Conservation (phyloP, 2,888 invertebrate species). For the Drosophila paramelanica region DNA sequence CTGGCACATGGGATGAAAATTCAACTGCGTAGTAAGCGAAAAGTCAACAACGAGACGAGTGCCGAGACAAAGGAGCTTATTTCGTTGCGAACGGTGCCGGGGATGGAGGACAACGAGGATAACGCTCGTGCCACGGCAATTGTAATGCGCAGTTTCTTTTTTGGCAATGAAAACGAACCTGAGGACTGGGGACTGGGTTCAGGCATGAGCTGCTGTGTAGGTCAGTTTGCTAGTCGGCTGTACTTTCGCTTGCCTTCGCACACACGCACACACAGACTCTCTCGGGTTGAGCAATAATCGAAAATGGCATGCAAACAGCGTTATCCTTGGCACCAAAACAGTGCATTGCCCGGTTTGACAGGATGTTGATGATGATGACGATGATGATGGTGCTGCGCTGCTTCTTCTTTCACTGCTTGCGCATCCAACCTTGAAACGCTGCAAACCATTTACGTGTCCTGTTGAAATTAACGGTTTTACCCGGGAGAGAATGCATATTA, state of each 20-base stretch:
- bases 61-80: conserved; percentile 36
- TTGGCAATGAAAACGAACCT: conserved; percentile 56
- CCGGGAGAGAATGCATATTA: background rate
- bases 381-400: conserved; percentile 6
- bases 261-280: conserved; percentile 1
- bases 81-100: too few species aligned
- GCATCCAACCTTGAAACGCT: conserved; percentile 34
- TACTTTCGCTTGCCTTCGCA: conserved; percentile 58
- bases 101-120: background rate
- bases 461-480: conserved; percentile 1
- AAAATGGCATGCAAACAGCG: conserved; percentile 58
- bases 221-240: conserved; percentile 61
- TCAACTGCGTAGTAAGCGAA: conserved; percentile 77
- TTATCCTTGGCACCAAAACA: conserved; percentile 72
- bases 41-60: conserved; percentile 60
- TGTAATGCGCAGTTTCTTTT: conserved; percentile 57
- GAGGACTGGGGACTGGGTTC: conserved; percentile 44
- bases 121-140: conserved; percentile 25
- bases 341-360: conserved; percentile 59
- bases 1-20: conserved; percentile 61
- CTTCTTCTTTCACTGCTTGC: background rate
- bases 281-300: conserved; percentile 41
- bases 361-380: conserved; percentile 19
- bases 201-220: conserved; percentile 54
- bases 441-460: conserved; percentile 4